Percentiles rank a stretch among this genome's conserved stretches.
phyloP scores from a whole-genome alignment of 2,797 vertebrate species.

The Merluccius polli region DNA sequence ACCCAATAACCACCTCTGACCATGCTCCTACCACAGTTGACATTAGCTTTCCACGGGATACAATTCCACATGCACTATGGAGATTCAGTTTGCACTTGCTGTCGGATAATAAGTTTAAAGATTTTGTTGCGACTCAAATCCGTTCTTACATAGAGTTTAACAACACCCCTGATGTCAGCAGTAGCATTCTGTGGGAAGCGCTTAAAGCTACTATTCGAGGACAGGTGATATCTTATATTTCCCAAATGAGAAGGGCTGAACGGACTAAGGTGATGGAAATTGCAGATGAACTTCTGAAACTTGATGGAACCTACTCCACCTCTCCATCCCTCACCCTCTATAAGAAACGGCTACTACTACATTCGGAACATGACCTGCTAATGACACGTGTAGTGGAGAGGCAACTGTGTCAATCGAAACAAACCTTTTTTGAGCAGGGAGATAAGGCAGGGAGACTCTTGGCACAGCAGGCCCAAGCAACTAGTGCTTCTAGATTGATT shows the following conservation, averaged over 20 bases:
- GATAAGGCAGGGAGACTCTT: neutral
- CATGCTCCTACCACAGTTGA: constrained; percentile 3
- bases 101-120: neutral
- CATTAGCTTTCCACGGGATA: neutral
- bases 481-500: neutral
- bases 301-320: neutral
- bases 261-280: neutral
- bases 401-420: neutral
- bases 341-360: neutral
- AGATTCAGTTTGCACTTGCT: neutral
- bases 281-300: constrained; percentile 6
- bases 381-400: neutral
- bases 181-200: constrained; percentile 9
- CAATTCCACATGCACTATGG: neutral
- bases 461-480: neutral
- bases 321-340: neutral
- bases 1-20: neutral
- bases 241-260: neutral
- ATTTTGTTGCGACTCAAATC: neutral
- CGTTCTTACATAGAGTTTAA: neutral
- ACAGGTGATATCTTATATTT: constrained; percentile 9
- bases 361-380: neutral
- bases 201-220: neutral
- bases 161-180: neutral
- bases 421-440: neutral